These are phyloP conservation scores for Hypselothyrea guttata DNA, from an alignment of 2,888 invertebrate species.

Conservation along the genomic window DNA sequence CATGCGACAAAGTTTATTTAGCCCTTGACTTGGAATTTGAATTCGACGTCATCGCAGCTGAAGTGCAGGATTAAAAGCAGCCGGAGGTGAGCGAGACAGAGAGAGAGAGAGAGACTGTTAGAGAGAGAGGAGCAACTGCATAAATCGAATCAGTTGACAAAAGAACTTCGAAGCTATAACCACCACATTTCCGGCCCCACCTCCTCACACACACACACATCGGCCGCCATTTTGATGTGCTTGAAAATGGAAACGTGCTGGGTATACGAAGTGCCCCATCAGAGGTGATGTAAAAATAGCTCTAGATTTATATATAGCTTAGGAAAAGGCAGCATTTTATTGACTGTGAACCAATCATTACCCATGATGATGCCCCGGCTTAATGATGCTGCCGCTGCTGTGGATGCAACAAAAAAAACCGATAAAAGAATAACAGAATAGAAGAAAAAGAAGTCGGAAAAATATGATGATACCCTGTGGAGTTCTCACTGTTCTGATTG, in stretches of 20 bases:
- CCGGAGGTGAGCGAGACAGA: constrained; percentile 7
- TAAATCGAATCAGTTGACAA: constrained; percentile 60
- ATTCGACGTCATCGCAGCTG: constrained; percentile 27
- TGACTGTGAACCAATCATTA: constrained; percentile 56
- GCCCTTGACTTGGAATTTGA: constrained; percentile 69
- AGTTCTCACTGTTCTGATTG: neutral
- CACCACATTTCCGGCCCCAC: neutral
- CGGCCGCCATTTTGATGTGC: constrained; percentile 6
- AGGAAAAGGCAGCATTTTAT: constrained; percentile 24
- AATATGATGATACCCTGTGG: constrained; percentile 7
- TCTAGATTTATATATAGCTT: constrained; percentile 38
- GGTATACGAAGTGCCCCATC: constrained; percentile 28
- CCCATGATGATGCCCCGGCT: constrained; percentile 13
- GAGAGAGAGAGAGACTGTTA: neutral
- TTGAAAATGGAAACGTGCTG: constrained; percentile 33
- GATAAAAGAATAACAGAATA: too few relatives aligned
- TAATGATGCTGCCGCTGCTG: constrained; percentile 27
- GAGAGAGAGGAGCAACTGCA: constrained; percentile 37
- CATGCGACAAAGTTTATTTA: constrained; percentile 68
- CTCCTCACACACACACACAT: neutral
- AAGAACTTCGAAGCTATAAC: constrained; percentile 1
- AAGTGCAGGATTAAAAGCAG: constrained; percentile 50
- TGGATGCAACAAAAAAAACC: too few relatives aligned
- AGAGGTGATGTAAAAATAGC: constrained; percentile 46
- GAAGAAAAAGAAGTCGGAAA: neutral